Conservation (phyloP, 2,888 invertebrate genomes). For the Escarpia spicata region DNA sequence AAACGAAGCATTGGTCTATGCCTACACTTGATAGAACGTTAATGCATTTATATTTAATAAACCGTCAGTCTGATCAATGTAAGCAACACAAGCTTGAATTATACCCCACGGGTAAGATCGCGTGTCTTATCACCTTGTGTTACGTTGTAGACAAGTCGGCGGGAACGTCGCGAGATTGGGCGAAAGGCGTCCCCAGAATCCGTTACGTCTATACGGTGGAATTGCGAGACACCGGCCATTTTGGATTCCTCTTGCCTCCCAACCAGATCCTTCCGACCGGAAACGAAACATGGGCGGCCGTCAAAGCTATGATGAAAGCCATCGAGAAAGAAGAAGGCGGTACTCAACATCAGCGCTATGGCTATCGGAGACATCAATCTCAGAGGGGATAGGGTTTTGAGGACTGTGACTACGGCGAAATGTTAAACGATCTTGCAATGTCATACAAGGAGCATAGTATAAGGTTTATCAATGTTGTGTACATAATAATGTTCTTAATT, state of each 20-base stretch:
- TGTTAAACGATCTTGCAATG: background rate
- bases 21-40: no score
- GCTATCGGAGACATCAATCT: background rate
- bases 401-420: background rate
- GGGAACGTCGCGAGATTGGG: slow-evolving; percentile 44
- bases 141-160: slow-evolving; percentile 36
- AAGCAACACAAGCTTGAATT: no score
- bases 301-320: slow-evolving; percentile 30
- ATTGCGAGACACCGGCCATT: slow-evolving; percentile 38
- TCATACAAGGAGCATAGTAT: background rate
- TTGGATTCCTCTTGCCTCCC: slow-evolving; percentile 40
- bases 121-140: no score
- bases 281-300: slow-evolving; percentile 40
- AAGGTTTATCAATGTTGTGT: background rate
- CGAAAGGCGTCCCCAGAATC: slow-evolving; percentile 35
- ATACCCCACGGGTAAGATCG: no score
- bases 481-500: background rate
- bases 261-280: slow-evolving; percentile 38
- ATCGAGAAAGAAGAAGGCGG: slow-evolving; percentile 10
- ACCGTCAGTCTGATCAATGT: no score
- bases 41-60: no score
- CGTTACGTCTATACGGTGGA: slow-evolving; percentile 41
- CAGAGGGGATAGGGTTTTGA: background rate
- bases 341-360: slow-evolving; percentile 13
- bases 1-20: no score